Percentiles rank a stretch among this genome's conserved stretches.
These are phyloP conservation scores for Acronicta alni DNA, from an alignment of 2,888 invertebrate species.

Conservation along the genomic window DNA sequence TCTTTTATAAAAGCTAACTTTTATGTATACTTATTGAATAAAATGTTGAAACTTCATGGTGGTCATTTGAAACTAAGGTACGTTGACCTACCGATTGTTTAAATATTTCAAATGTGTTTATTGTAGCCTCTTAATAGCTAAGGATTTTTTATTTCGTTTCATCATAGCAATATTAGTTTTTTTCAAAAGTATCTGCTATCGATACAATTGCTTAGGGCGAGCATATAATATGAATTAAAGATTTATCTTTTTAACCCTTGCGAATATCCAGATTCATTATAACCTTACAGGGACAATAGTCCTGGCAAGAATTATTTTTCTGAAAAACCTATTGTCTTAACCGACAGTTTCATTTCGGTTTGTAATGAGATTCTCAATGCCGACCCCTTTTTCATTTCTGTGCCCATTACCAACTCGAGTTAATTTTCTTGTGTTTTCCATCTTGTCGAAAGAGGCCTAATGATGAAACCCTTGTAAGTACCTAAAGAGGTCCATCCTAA, in stretches of 20 bases:
- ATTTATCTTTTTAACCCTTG: conserved; percentile 14
- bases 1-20: neutral
- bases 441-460: conserved; percentile 31
- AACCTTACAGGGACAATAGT: neutral
- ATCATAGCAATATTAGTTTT: conserved; percentile 6
- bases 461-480: conserved; percentile 34
- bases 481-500: conserved; percentile 21
- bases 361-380: conserved; percentile 46
- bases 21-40: too few relatives aligned
- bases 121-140: conserved; percentile 24
- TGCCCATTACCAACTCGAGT: conserved; percentile 36
- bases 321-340: conserved; percentile 9
- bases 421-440: conserved; percentile 46
- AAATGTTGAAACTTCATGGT: too few relatives aligned
- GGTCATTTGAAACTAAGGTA: conserved; percentile 41
- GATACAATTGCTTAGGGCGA: too few relatives aligned
- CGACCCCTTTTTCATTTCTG: conserved; percentile 43
- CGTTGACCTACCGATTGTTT: conserved; percentile 38
- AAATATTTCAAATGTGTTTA: conserved; percentile 48
- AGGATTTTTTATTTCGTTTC: conserved; percentile 4
- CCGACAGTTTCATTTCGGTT: conserved; percentile 16
- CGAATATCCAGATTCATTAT: conserved; percentile 11
- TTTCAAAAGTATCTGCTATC: too few relatives aligned
- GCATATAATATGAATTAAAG: too few relatives aligned
- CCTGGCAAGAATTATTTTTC: conserved; percentile 7